Evolutionary conservation across 2,113 vertebrate species (phyloP), one percentile per base, ranked within the genome.

Genomic region (Pseudolaguvia tuberculata): DNA sequence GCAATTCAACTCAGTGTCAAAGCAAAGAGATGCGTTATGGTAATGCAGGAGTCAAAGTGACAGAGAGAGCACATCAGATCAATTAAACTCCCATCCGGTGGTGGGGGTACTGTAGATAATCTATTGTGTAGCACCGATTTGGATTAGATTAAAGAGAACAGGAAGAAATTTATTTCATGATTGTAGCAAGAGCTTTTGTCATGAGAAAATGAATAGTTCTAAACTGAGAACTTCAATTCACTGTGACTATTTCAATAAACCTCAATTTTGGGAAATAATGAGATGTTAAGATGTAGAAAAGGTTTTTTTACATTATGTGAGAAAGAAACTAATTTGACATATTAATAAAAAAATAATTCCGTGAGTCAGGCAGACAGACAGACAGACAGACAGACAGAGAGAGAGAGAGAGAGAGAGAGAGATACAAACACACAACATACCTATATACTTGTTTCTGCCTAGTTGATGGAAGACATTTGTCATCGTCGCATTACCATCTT

Each of bases 101-200:
- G 73, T 70, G 56, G 57, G 66, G 27, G 7, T 48, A 42, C 39
- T 42, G 7, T 42, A 50, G 18, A 39, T 58, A 76, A 80, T 50
- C 71, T 69, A 53, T 76, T 76, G 39, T 57, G 55, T 62, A 25
- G 18, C 25, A 42, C 21, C 63, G 50, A 51, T n/a, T 21, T 57
- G 23, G 63, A 75, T 56, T 57, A 81, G 47, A 58, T 63, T 58
- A 61, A 23, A 39, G 12, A 21, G 25, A 13, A 5, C 17, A 20
- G 10, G 62, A 67, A 63, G 59, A 55, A 59, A 23, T 58, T 20
- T 15, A 23, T 67, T 62, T 62, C 27, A 11, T 63, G 8, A 21
- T 21, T 63, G 57, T 31, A 29, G 4, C 73, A 72, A 14, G 81
- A 52, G 18, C 85, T 67, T 76, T 84, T 89, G 81, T 88, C 72